Percentiles rank a stretch among this genome's conserved stretches.
These are phyloP conservation scores for Drosophila kepulauana DNA, from an alignment of 1,140 invertebrate genomes.

Conservation along the genomic window DNA sequence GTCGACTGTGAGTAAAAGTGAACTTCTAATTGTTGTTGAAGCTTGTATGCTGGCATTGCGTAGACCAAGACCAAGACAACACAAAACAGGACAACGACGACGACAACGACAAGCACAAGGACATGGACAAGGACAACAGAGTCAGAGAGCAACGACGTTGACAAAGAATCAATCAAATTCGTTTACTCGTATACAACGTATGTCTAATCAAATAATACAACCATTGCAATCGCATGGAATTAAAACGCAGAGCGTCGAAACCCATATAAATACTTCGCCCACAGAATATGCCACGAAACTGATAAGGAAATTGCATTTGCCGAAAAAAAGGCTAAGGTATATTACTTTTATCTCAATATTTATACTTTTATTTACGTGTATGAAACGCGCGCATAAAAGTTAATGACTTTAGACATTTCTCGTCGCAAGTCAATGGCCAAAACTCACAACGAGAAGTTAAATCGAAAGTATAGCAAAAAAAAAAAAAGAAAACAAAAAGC, in stretches of 20 bases:
- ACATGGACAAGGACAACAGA: conserved; percentile 2
- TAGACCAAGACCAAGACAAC: neutral
- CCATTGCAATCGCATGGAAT: conserved; percentile 38
- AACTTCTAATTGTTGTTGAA: conserved; percentile 50
- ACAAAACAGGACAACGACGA: neutral
- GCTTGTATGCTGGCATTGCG: conserved; percentile 9
- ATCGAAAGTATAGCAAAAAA: conserved; percentile 56
- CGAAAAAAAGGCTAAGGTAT: neutral
- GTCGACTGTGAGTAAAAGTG: conserved; percentile 18
- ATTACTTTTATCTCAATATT: conserved; percentile 15
- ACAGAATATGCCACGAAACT: conserved; percentile 14
- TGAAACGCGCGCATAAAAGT: conserved; percentile 53
- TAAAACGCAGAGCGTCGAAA: conserved; percentile 24
- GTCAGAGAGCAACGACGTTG: neutral
- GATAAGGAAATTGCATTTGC: conserved; percentile 77
- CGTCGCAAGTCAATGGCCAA: conserved; percentile 65
- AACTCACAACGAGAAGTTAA: conserved; percentile 56
- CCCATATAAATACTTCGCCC: conserved; percentile 16
- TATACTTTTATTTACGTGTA: conserved; percentile 8
- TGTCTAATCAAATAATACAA: conserved; percentile 62
- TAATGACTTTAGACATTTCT: conserved; percentile 74
- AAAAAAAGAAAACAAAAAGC: conserved; percentile 23
- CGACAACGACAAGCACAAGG: neutral
- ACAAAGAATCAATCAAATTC: conserved; percentile 56
- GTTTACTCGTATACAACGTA: neutral